A percentile compares a stretch with the other conserved stretches of the same genome.
Evolutionary conservation across 2,888 invertebrate genomes (phyloP).

Genomic region (Byasa hedistus): DNA sequence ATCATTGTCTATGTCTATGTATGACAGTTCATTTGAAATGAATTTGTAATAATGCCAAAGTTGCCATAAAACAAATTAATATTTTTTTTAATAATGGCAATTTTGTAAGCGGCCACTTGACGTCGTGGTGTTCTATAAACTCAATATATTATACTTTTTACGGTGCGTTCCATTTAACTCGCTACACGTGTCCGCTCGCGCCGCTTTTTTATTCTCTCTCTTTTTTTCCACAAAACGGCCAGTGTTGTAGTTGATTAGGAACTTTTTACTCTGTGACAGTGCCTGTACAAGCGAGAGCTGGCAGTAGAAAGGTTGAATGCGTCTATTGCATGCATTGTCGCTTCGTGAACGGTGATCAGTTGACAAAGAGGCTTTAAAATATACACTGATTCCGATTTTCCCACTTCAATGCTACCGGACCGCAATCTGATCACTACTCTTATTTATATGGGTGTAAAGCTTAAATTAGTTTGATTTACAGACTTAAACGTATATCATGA

Average conservation of each 20-base stretch:
- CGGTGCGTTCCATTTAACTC: conserved; percentile 19
- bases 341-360: conserved; percentile 64
- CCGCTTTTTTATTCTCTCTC: conserved; percentile 15
- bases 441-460: conserved; percentile 35
- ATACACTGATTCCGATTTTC: conserved; percentile 51
- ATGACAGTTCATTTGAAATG: no score
- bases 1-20: no score
- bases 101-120: no score
- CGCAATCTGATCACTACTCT: conserved; percentile 21
- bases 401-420: conserved; percentile 8
- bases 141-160: conserved; percentile 18
- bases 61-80: no score
- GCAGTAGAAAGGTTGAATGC: conserved; percentile 59
- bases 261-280: conserved; percentile 37
- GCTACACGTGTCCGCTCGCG: conserved; percentile 23
- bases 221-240: conserved; percentile 21
- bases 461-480: conserved; percentile 34
- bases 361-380: conserved; percentile 72
- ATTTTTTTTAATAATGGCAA: no score
- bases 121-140: no score
- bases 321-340: conserved; percentile 58
- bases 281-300: conserved; percentile 41
- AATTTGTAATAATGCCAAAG: no score
- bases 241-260: conserved; percentile 30
- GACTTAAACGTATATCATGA: conserved; percentile 22